Conservation (phyloP, 2,113 vertebrate species). For the Morone chrysops region DNA sequence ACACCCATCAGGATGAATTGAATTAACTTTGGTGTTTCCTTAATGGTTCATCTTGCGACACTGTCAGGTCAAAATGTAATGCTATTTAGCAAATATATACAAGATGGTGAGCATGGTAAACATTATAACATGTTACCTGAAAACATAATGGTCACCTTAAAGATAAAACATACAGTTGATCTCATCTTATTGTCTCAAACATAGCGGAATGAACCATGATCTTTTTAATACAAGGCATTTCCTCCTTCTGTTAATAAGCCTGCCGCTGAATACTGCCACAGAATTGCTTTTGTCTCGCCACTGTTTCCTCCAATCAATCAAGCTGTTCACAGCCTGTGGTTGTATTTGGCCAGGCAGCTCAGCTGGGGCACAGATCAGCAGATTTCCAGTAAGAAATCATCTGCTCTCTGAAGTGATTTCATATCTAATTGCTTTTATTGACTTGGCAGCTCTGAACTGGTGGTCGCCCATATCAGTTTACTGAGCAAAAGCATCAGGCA, state of each 20-base stretch:
- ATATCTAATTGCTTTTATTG: conserved; percentile 83
- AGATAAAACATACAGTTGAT: background rate
- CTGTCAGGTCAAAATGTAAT: background rate
- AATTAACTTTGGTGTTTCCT: background rate
- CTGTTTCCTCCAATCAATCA: conserved; percentile 54
- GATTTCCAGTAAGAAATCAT: conserved; percentile 77
- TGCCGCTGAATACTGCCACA: background rate
- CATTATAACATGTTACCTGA: background rate
- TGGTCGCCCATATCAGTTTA: conserved; percentile 37
- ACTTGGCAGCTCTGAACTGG: conserved; percentile 58
- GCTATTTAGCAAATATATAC: no score
- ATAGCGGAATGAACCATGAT: background rate
- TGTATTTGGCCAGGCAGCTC: conserved; percentile 13
- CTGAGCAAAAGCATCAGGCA: conserved; percentile 49
- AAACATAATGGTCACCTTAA: background rate
- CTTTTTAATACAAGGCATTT: conserved; percentile 1
- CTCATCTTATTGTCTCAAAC: background rate
- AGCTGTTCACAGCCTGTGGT: conserved; percentile 32
- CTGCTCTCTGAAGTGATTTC: conserved; percentile 69
- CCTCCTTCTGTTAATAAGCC: conserved; percentile 14
- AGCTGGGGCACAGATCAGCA: conserved; percentile 68
- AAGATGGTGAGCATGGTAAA: no score
- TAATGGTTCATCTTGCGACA: background rate
- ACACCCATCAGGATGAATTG: background rate
- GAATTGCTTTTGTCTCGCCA: conserved; percentile 42